Evolutionary conservation across 2,113 vertebrate species (phyloP), one percentile per base, ranked within the genome.

Genomic region (Urocitellus parryii): DNA sequence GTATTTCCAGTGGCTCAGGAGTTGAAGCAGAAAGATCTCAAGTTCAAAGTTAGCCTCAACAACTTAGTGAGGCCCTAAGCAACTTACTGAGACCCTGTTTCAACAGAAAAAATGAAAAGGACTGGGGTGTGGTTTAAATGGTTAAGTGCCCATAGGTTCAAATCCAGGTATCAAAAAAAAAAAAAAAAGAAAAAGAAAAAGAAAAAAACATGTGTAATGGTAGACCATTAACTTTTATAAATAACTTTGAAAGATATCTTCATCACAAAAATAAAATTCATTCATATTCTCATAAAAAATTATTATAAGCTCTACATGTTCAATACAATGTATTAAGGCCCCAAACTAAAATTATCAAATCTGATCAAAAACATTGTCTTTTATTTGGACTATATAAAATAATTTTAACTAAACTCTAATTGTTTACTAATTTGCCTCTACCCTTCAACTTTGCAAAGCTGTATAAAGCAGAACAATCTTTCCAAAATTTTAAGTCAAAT

Each of bases 271-370:
- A 61, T 79, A 65, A 88, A 84, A 58, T 82, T 53, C 22, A 58
- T 88, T 91, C 29, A 3, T 88, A 74, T 58, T 13, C 32, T 91
- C 32, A 51, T 42, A 63, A 63, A 72, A 61, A 37, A 17, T 58
- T 73, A 65, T 12, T 76, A 2, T 82, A 37, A 93, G 1, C 34
- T 0, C 8, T 67, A 29, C 58, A 53, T 65, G 17, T 73, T 1
- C 14, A 91, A 89, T 37, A 24, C 45, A 53, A 25, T 63, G 3
- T 51, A 48, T 65, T 78, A 70, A 3, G 53, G 32, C 20, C 18
- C 16, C 25, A 37, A 37, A 83, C 22, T 65, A 74, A 90, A 90
- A 90, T 80, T 63, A 42, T 88, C 61, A 65, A 48, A 95, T 74
- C 2, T 88, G 25, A 27, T 39, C 14, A 82, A 79, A 93, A 61